A percentile compares a stretch with the other conserved stretches of the same genome.
Conservation (phyloP, 2,888 invertebrate species). For the Cheilosia impressa region DNA sequence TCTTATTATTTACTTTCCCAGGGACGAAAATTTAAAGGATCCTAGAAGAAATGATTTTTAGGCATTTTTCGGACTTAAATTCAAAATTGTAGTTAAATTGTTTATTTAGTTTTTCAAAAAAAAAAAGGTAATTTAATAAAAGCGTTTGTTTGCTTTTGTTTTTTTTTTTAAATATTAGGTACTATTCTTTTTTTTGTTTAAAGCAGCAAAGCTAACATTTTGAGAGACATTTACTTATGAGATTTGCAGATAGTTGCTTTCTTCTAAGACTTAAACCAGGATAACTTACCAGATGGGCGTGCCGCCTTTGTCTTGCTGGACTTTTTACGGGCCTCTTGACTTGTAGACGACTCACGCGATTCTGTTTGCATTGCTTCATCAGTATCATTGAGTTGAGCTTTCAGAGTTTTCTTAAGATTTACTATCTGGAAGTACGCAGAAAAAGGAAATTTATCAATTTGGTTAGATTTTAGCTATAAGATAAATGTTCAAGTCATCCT, state of each 20-base stretch:
- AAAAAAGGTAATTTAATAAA: neutral
- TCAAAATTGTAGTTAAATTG: constrained; percentile 1
- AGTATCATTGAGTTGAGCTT: constrained; percentile 91
- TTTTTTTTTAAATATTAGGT: neutral
- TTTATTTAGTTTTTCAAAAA: neutral
- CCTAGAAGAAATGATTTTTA: constrained; percentile 68
- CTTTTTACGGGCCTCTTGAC: constrained; percentile 82
- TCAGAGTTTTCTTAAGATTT: constrained; percentile 94
- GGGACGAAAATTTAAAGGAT: constrained; percentile 73
- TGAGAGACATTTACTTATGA: constrained; percentile 12
- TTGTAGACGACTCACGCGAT: constrained; percentile 85
- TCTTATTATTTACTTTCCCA: constrained; percentile 64
- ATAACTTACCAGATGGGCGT: constrained; percentile 79
- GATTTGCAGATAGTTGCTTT: constrained; percentile 28
- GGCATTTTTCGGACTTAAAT: constrained; percentile 35
- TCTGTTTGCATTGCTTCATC: constrained; percentile 93
- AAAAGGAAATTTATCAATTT: too few relatives aligned
- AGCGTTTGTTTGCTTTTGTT: constrained; percentile 6
- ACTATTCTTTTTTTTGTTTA: constrained; percentile 25
- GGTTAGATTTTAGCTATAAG: too few relatives aligned
- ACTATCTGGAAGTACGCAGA: constrained; percentile 86
- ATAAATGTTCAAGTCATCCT: too few relatives aligned
- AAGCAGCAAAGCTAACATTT: constrained; percentile 30
- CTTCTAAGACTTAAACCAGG: constrained; percentile 77
- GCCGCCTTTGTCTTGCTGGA: constrained; percentile 81